phyloP scores from a whole-genome alignment of 35 echinoderm and acorn worm species.

The Patiria miniata region DNA sequence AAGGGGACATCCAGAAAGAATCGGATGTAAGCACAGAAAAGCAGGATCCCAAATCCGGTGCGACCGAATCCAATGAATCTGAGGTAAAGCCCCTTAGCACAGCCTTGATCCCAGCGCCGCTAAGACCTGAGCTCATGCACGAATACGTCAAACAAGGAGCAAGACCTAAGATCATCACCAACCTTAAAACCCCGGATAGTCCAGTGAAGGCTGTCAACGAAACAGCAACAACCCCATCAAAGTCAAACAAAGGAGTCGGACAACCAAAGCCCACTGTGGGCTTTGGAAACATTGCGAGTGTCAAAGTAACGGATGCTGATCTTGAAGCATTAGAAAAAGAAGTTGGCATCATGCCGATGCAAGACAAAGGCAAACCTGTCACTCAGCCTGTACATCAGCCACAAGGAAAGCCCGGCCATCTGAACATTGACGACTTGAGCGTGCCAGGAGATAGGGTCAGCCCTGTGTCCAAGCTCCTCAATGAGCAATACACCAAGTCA shows the following conservation, averaged over 20 bases:
- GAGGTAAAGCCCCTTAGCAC: not conserved
- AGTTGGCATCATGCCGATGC: not conserved
- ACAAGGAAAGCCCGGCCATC: not conserved
- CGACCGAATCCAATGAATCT: too few species aligned
- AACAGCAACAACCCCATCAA: not conserved
- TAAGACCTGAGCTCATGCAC: constrained; percentile 78
- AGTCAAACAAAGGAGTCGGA: not conserved
- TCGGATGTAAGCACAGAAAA: not conserved
- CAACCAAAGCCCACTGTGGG: constrained; percentile 52
- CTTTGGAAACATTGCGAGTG: constrained; percentile 59
- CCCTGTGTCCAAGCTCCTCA: constrained; percentile 76
- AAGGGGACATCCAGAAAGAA: not conserved
- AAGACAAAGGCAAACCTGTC: not conserved
- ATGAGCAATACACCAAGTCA: constrained; percentile 40
- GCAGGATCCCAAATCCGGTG: not conserved
- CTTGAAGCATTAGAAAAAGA: constrained; percentile 73
- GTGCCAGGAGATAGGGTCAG: constrained; percentile 51
- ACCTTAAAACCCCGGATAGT: constrained; percentile 13
- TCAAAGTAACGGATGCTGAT: constrained; percentile 78
- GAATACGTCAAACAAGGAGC: constrained; percentile 84
- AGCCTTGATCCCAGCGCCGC: not conserved
- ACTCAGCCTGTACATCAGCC: not conserved
- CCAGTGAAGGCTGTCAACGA: not conserved
- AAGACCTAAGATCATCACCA: constrained; percentile 68
- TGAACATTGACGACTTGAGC: not conserved